phyloP scores from a whole-genome alignment of 2,888 invertebrate species.

The Leptinotarsa peninsularis region DNA sequence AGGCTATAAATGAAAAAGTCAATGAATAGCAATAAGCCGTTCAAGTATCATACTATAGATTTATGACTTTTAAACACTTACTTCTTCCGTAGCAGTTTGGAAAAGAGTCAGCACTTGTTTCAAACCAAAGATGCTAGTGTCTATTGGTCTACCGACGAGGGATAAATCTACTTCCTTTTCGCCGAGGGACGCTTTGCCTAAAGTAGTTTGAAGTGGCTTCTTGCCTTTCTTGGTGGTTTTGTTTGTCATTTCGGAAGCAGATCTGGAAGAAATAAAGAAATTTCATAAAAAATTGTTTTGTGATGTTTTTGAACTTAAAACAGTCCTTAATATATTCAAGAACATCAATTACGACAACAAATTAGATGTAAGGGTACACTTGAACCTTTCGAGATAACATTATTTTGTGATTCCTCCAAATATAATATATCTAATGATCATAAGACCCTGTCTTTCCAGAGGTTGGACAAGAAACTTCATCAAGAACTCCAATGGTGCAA shows the following conservation, averaged over 20 bases:
- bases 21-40: neutral
- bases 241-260: slow-evolving; percentile 44
- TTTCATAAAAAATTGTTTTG: neutral
- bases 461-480: too few species aligned
- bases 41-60: neutral
- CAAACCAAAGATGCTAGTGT: slow-evolving; percentile 77
- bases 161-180: slow-evolving; percentile 63
- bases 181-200: slow-evolving; percentile 55
- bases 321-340: neutral
- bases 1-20: neutral
- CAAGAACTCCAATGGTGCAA: neutral
- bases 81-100: slow-evolving; percentile 82
- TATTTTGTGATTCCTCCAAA: too few species aligned
- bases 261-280: neutral
- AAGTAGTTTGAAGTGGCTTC: slow-evolving; percentile 58
- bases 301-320: neutral
- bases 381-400: too few species aligned
- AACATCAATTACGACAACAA: neutral
- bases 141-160: slow-evolving; percentile 72
- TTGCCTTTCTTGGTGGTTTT: slow-evolving; percentile 53
- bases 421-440: too few species aligned
- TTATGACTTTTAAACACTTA: slow-evolving; percentile 57
- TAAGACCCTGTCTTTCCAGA: too few species aligned
- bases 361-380: neutral
- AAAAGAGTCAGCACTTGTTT: slow-evolving; percentile 78